These are phyloP conservation scores for Lophura nycthemera DNA, from an alignment of 2,113 vertebrate species.

Conservation along the genomic window DNA sequence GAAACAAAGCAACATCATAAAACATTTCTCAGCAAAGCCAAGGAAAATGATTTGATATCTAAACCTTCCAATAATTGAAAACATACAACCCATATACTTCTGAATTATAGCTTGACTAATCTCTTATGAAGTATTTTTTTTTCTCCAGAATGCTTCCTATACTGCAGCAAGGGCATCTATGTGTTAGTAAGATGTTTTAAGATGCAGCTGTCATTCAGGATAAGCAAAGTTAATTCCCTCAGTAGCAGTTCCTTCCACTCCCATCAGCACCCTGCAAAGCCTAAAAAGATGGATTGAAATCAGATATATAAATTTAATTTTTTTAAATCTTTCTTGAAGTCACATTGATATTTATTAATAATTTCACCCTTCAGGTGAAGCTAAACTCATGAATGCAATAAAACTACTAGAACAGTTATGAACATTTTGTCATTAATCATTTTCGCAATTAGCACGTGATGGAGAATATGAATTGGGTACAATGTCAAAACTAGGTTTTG, in stretches of 20 bases:
- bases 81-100: constrained; percentile 27
- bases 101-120: constrained; percentile 50
- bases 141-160: background rate
- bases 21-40: constrained; percentile 39
- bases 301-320: background rate
- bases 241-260: background rate
- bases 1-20: constrained; percentile 48
- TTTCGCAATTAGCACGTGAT: background rate
- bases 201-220: background rate
- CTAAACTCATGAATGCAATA: background rate
- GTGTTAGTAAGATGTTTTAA: background rate
- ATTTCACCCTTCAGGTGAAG: background rate
- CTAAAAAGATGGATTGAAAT: background rate
- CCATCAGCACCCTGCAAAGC: background rate
- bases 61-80: constrained; percentile 53
- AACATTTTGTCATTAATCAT: background rate
- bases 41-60: constrained; percentile 42
- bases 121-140: constrained; percentile 4
- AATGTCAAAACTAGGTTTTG: background rate
- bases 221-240: background rate
- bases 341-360: background rate
- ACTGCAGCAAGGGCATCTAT: background rate
- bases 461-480: background rate
- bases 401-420: background rate
- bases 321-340: background rate